Percentiles rank a stretch among this genome's conserved stretches.
phyloP scores from a whole-genome alignment of 2,797 vertebrate species.

The Epinephelus malabaricus region DNA sequence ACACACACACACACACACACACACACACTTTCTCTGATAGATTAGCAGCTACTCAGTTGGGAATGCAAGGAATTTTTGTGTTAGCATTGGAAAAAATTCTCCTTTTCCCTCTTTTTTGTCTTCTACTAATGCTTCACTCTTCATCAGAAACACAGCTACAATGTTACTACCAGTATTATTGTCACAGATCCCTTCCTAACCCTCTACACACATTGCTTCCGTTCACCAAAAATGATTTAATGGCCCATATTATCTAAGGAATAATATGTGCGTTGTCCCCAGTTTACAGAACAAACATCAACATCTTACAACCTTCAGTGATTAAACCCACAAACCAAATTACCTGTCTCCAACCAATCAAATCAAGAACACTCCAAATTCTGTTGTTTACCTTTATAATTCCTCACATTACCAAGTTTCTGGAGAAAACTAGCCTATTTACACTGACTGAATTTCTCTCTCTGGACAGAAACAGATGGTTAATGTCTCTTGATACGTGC shows the following conservation, averaged over 20 bases:
- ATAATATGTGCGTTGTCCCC: conserved; percentile 7
- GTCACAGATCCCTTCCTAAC: conserved; percentile 7
- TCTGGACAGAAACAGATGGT: conserved; percentile 68
- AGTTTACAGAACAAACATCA: conserved; percentile 14
- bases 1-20: conserved; percentile 39
- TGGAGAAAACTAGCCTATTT: conserved; percentile 30
- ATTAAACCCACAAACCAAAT: conserved; percentile 37
- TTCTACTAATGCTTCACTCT: conserved; percentile 7
- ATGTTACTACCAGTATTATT: background rate
- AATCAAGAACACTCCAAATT: background rate
- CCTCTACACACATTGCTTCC: conserved; percentile 3
- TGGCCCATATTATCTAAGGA: background rate
- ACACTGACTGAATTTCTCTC: conserved; percentile 36
- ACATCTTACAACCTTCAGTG: conserved; percentile 18
- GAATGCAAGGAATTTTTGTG: conserved; percentile 93
- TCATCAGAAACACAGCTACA: conserved; percentile 34
- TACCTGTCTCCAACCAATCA: conserved; percentile 13
- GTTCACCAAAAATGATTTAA: conserved; percentile 19
- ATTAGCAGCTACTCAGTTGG: conserved; percentile 86
- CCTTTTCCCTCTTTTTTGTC: conserved; percentile 50
- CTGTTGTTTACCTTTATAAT: conserved; percentile 13
- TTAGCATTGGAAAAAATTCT: conserved; percentile 84
- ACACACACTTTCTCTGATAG: conserved; percentile 71
- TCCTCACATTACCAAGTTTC: conserved; percentile 14
- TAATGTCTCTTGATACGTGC: conserved; percentile 77